Evolutionary conservation across 2,797 vertebrate species (phyloP), one percentile per base, ranked within the genome.

Genomic region (Syngnathus rostellatus): DNA sequence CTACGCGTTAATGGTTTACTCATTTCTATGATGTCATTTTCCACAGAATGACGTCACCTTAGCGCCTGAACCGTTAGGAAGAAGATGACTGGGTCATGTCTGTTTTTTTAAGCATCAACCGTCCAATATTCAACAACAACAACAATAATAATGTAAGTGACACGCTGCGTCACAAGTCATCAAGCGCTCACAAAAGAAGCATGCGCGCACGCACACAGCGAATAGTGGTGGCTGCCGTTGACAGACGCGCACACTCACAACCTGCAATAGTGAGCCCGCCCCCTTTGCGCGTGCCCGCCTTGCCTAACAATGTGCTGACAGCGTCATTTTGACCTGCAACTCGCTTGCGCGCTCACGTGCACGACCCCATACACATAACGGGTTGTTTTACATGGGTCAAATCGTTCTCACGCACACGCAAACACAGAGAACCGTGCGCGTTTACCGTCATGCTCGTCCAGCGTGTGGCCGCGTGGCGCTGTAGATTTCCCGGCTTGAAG

Each of bases 241-340:
- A 37, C 14, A 16, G 37, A 62, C 60, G 23, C 59, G 62, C 12
- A 25, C 62, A 23, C 8, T 2, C n/a, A 17, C 41, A 37, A 63
- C 23, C 41, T n/a, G 40, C 59, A 37, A 63, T 10, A 25, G 41
- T 45, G 25, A 25, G 41, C 37, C 45, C 12, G 64, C 61, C n/a
- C 37, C 17, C 37, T 12, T 41, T n/a, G 39, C 50, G 64, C 53
- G 39, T 57, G 38, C 21, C 41, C 8, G 40, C 14, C 68, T 70
- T 66, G 40, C 14, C 68, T 70, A 68, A 57, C 67, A 75, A 80
- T 81, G 39, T 84, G 84, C 84, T 86, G 82, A 84, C 81, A 2
- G 68, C 37, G 77, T 78, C 74, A 74, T 84, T 84, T 77, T 63
- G 41, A 64, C 59, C 70, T 63, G 75, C 80, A 66, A 65, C 25